Conservation (phyloP, 1,140 invertebrate species). For the Trichogramma pretiosum region DNA sequence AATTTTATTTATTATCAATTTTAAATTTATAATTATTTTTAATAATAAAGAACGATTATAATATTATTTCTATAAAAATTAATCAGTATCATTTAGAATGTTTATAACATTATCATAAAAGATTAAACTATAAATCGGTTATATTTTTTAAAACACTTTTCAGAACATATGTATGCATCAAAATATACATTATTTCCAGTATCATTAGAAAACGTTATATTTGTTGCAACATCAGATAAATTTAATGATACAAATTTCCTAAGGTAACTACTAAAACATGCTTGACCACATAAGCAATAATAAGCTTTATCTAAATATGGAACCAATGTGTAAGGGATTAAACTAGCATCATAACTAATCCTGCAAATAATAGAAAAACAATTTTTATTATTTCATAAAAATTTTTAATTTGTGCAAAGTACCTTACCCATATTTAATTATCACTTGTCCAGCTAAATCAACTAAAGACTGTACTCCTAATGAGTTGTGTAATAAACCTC, state of each 20-base stretch:
- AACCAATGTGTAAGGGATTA: conserved; percentile 52
- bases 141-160: conserved; percentile 36
- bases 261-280: conserved; percentile 48
- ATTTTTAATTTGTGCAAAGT: background rate
- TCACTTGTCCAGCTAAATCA: conserved; percentile 25
- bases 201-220: conserved; percentile 35
- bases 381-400: conserved; percentile 2
- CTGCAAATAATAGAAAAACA: conserved; percentile 26
- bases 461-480: conserved; percentile 25
- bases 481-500: conserved; percentile 15
- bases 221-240: conserved; percentile 40
- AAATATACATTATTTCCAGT: conserved; percentile 37
- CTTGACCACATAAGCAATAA: conserved; percentile 53
- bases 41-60: too few relatives aligned
- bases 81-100: too few relatives aligned
- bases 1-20: too few relatives aligned
- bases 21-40: too few relatives aligned
- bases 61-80: too few relatives aligned
- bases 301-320: conserved; percentile 52
- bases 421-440: conserved; percentile 37
- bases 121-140: background rate
- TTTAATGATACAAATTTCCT: conserved; percentile 35
- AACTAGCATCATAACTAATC: conserved; percentile 48
- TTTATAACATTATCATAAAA: too few relatives aligned
- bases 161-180: conserved; percentile 55